Conservation (phyloP, 2,797 vertebrate genomes). For the Mormyrus hasselquistii region DNA sequence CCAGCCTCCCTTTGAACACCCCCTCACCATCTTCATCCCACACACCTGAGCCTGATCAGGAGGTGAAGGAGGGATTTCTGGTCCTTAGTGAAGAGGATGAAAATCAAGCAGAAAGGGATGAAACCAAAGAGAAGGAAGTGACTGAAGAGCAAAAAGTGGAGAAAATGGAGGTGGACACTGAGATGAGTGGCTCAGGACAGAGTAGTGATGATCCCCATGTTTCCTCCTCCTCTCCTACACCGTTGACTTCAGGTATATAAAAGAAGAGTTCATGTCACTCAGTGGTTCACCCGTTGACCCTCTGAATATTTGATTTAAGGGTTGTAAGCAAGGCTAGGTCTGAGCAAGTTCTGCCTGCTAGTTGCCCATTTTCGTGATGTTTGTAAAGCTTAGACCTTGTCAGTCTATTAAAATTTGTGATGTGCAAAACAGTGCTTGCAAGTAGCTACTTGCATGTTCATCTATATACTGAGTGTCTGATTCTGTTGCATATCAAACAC, state of each 20-base stretch:
- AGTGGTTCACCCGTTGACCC: neutral
- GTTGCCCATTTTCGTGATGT: neutral
- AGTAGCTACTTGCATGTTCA: neutral
- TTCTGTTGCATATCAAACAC: neutral
- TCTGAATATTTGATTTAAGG: neutral
- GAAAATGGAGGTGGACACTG: conserved; percentile 22
- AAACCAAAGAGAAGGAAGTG: neutral
- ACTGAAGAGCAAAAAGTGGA: conserved; percentile 19
- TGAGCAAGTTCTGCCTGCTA: neutral
- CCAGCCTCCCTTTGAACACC: conserved; percentile 29
- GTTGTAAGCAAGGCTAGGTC: neutral
- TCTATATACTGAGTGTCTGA: neutral
- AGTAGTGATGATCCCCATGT: neutral
- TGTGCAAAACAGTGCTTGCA: neutral
- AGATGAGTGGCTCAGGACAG: conserved; percentile 21
- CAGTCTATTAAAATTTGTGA: neutral
- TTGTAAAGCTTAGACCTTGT: neutral
- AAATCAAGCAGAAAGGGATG: conserved; percentile 20
- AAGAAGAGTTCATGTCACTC: neutral
- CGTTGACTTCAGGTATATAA: neutral
- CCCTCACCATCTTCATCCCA: conserved; percentile 33
- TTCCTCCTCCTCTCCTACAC: neutral
- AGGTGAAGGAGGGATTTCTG: conserved; percentile 78
- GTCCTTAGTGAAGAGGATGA: conserved; percentile 79
- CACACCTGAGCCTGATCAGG: conserved; percentile 54